Evolutionary conservation across 2,113 vertebrate genomes (phyloP).

Genomic region (Chauna torquata): DNA sequence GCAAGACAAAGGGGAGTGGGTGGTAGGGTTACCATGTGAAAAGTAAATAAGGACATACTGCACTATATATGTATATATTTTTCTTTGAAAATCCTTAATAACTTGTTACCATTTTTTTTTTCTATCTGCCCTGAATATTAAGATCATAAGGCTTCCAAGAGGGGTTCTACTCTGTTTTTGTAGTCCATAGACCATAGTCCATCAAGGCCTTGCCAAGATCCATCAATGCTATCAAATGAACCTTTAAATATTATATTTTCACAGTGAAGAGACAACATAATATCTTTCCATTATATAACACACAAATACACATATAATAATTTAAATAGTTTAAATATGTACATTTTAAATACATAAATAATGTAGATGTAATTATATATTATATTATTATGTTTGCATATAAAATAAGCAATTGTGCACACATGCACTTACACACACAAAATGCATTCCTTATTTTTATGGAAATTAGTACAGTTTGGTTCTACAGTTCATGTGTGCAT

Average conservation of each 20-base stretch:
- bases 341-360: neutral
- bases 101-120: neutral
- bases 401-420: neutral
- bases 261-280: neutral
- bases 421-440: neutral
- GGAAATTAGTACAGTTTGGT: neutral
- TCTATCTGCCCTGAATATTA: neutral
- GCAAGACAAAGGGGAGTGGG: constrained; percentile 12
- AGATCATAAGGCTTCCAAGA: neutral
- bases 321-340: neutral
- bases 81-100: neutral
- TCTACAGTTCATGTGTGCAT: neutral
- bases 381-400: neutral
- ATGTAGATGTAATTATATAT: neutral
- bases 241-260: neutral
- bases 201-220: neutral
- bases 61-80: neutral
- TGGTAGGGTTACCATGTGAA: neutral
- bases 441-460: neutral
- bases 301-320: neutral
- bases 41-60: constrained; percentile 31
- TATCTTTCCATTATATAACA: neutral
- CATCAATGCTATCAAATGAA: neutral
- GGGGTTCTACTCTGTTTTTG: neutral
- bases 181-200: rapidly evolving